Evolutionary conservation across 2,888 invertebrate species (phyloP).

Genomic region (Elegia similella): DNA sequence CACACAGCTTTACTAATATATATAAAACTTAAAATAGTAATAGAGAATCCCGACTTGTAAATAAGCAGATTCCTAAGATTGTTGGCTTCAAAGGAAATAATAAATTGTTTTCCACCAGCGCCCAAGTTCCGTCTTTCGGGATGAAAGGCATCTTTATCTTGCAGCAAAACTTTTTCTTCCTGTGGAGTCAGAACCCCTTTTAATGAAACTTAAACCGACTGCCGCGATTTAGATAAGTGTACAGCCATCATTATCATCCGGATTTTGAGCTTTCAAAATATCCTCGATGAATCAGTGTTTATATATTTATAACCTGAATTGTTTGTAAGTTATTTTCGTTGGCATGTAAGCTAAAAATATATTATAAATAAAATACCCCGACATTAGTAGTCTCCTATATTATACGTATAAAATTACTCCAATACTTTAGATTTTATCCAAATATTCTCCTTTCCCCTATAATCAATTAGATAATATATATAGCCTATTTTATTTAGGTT

Average conservation of each 20-base stretch:
- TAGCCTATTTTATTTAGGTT: no score
- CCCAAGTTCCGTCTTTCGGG: slow-evolving; percentile 59
- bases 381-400: no score
- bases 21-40: neutral
- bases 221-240: slow-evolving; percentile 68
- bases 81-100: slow-evolving; percentile 56
- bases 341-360: no score
- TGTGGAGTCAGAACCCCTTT: slow-evolving; percentile 55
- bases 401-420: no score
- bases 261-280: neutral
- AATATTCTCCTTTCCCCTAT: no score
- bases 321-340: no score
- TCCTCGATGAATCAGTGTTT: neutral
- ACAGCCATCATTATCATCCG: slow-evolving; percentile 19
- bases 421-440: no score
- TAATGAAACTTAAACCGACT: slow-evolving; percentile 70
- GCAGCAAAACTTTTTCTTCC: slow-evolving; percentile 68
- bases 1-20: neutral
- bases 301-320: neutral
- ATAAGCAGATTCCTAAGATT: slow-evolving; percentile 50
- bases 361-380: no score
- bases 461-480: no score
- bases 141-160: slow-evolving; percentile 71
- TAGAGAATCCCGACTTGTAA: slow-evolving; percentile 37
- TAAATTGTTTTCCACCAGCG: slow-evolving; percentile 58